Evolutionary conservation across 2,888 invertebrate species (phyloP), one percentile per base, ranked within the genome.

Genomic region (Scaptomyza reducta): DNA sequence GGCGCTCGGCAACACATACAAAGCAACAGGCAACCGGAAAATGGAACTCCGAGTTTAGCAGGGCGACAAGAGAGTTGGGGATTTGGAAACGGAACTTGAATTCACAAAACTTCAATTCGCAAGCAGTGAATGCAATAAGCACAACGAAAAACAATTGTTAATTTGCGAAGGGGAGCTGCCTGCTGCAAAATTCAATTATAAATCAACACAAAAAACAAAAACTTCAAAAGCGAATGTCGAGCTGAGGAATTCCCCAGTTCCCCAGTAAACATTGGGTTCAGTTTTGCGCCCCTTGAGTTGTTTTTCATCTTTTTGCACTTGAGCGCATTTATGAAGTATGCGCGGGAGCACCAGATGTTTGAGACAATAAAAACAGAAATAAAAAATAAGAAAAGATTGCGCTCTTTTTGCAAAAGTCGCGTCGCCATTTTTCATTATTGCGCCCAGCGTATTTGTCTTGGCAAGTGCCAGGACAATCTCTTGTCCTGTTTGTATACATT

Each of bases 401-500:
- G 4, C 6, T 14, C 50, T 56, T 75, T 78, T 58, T 63, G 42
- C 54, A 56, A 60, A 71, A 68, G 78, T 45, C 50, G 65, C 82
- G 59, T 51, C 66, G 75, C 71, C 75, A 75, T 84, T 84, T 84
- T 84, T 81, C 79, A 79, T 79, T 85, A 75, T 75, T 79, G 68
- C 82, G 58, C 76, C 71, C 59, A 10, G 60, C 81, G 78, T 81
- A 81, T 79, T 79, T 79, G 79, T 79, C 78, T 80, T 70, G 44
- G 59, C 74, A 59, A 70, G 76, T 70, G 71, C 60, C 70, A 61
- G 73, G 59, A 80, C 74, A 57, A 56, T 56, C 67, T 58, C 53
- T 47, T 54, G 60, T 73, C 54, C 66, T 69, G 77, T 79, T 76
- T 79, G 69, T 59, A 46, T 58, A 55, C 44, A 74, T 61, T 65